phyloP scores from a whole-genome alignment of 2,797 vertebrate genomes.

The Acridotheres tristis region DNA sequence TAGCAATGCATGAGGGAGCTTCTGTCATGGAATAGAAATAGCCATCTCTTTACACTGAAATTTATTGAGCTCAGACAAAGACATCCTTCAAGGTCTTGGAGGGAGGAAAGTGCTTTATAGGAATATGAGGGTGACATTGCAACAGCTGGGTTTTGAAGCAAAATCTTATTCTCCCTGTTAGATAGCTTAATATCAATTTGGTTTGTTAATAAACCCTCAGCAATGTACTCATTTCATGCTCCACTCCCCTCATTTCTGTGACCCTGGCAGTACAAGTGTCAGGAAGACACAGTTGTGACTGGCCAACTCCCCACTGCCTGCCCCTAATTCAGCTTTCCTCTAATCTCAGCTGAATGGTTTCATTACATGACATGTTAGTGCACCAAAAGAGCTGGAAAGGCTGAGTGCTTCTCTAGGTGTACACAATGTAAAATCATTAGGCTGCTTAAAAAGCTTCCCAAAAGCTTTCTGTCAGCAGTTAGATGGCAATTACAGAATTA shows the following conservation, averaged over 20 bases:
- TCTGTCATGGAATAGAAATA: neutral
- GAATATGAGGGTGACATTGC: neutral
- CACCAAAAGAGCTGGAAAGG: neutral
- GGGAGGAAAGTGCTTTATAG: neutral
- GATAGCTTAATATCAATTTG: neutral
- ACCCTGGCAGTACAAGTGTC: neutral
- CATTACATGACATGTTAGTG: neutral
- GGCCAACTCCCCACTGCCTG: neutral
- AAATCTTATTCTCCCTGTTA: neutral
- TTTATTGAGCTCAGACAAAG: neutral
- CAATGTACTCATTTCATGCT: neutral
- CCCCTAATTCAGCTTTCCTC: neutral
- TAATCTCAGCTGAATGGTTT: neutral
- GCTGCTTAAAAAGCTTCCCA: constrained; percentile 20
- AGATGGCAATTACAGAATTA: constrained; percentile 44
- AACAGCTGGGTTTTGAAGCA: neutral
- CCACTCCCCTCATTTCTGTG: neutral
- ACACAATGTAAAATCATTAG: constrained; percentile 18
- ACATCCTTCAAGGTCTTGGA: neutral
- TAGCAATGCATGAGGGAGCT: neutral
- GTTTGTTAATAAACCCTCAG: constrained; percentile 34
- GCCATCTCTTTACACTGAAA: neutral
- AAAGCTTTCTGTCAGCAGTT: constrained; percentile 36
- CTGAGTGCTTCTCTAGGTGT: constrained; percentile 3
- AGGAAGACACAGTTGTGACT: neutral